Evolutionary conservation across 2,797 vertebrate genomes (phyloP).

Genomic region (Tapirus indicus): DNA sequence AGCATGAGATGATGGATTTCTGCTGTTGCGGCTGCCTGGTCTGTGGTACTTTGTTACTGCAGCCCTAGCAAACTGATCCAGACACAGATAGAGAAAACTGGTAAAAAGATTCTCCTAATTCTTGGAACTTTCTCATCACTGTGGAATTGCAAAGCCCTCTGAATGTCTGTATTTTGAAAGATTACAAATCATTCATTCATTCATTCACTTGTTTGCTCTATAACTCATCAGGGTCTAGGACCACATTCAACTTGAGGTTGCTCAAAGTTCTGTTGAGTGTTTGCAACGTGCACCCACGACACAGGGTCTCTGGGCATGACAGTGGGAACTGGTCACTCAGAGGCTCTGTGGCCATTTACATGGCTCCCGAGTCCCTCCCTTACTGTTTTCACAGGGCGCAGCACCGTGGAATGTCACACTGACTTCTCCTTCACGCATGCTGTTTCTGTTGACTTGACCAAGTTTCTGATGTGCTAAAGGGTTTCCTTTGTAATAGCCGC

Average conservation of each 20-base stretch:
- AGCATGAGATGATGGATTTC: fast-evolving
- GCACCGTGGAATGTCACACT: no score
- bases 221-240: neutral
- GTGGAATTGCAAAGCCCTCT: fast-evolving
- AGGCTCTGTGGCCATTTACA: neutral
- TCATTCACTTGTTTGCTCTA: no score
- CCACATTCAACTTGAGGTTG: neutral
- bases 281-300: no score
- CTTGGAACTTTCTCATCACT: fast-evolving
- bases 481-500: no score
- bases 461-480: no score
- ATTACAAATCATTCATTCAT: fast-evolving
- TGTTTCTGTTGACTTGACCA: no score
- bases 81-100: neutral
- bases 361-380: fast-evolving
- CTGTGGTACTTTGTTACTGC: no score
- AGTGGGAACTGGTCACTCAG: no score
- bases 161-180: neutral
- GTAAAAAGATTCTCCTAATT: neutral
- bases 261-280: neutral
- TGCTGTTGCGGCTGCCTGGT: neutral
- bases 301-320: neutral
- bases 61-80: neutral
- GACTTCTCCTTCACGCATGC: no score
- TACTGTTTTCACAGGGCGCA: no score